phyloP scores from a whole-genome alignment of 2,113 vertebrate genomes.

The Cavia aperea region DNA sequence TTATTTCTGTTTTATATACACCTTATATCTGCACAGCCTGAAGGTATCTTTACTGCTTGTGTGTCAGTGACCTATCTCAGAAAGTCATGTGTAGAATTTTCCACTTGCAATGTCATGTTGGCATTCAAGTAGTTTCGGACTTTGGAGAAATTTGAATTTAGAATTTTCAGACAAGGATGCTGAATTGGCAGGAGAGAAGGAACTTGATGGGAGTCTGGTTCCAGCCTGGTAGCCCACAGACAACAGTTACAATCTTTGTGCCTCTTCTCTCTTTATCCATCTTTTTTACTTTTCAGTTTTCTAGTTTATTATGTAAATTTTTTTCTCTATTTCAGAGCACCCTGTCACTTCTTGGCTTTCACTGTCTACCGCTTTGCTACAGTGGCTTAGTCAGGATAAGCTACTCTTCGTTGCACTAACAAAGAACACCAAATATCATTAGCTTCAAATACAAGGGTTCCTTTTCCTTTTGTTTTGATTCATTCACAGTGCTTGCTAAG shows the following conservation, averaged over 20 bases:
- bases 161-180: background rate
- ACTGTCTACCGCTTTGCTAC: background rate
- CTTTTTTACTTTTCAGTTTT: background rate
- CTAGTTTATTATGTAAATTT: background rate
- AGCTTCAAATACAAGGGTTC: background rate
- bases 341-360: background rate
- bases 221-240: background rate
- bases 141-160: too few relatives aligned
- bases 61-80: background rate
- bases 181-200: background rate
- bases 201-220: background rate
- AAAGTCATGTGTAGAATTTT: background rate
- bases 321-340: background rate
- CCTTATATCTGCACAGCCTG: background rate
- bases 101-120: background rate
- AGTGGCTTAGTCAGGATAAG: background rate
- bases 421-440: background rate
- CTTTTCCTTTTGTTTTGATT: background rate
- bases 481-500: background rate
- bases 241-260: background rate
- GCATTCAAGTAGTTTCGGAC: background rate
- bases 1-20: background rate
- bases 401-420: background rate
- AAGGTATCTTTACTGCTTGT: background rate
- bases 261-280: background rate